Percentiles rank a stretch among this genome's conserved stretches.
These are phyloP conservation scores for Sebastes schlegelii DNA, from an alignment of 2,113 vertebrate species.

Conservation along the genomic window DNA sequence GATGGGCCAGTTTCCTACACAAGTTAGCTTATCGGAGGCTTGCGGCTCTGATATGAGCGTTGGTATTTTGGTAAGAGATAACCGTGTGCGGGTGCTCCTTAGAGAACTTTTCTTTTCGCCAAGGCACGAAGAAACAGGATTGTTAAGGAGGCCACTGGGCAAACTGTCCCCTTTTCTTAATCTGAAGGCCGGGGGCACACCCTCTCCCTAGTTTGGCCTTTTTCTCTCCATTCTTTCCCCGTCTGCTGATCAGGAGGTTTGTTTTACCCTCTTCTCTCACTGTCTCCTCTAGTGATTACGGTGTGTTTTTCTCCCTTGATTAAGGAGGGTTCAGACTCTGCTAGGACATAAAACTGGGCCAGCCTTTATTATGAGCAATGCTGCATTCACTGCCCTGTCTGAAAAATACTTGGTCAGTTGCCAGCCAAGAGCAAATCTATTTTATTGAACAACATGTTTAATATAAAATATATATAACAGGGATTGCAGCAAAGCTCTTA, in stretches of 20 bases:
- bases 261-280: background rate
- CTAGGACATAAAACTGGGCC: background rate
- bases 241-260: constrained; percentile 10
- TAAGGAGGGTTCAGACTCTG: background rate
- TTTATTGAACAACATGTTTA: background rate
- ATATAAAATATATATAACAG: background rate
- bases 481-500: background rate
- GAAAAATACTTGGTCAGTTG: background rate
- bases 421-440: background rate
- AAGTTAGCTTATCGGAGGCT: background rate
- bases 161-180: constrained; percentile 34
- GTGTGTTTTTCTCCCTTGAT: constrained; percentile 14
- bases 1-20: background rate
- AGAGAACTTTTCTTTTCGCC: background rate
- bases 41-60: background rate
- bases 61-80: constrained; percentile 41
- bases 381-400: background rate
- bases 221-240: background rate
- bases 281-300: constrained; percentile 4
- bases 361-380: background rate
- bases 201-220: background rate
- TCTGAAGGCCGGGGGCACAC: constrained; percentile 5
- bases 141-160: constrained; percentile 15
- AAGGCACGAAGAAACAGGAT: constrained; percentile 19
- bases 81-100: background rate